Evolutionary conservation across 2,888 invertebrate genomes (phyloP).

Genomic region (Cantharis lateralis): DNA sequence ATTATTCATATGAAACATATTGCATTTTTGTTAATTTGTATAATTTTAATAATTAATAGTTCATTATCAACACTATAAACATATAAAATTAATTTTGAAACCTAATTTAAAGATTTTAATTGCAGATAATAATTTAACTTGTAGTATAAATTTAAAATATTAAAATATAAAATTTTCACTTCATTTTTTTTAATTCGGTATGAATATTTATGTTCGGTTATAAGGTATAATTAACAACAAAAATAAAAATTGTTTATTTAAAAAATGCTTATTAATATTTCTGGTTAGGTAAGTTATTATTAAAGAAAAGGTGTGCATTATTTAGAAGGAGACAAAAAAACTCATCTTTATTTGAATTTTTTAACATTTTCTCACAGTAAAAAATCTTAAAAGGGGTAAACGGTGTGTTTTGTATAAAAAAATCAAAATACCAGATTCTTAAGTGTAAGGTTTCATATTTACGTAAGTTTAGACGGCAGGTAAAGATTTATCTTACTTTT

Average conservation of each 20-base stretch:
- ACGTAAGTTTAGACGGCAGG: constrained; percentile 12
- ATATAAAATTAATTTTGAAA: not conserved
- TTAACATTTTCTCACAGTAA: constrained; percentile 24
- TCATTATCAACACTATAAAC: not conserved
- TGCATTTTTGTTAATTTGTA: not conserved
- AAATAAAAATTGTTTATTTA: not conserved
- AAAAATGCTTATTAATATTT: constrained; percentile 1
- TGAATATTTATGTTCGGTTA: constrained; percentile 1
- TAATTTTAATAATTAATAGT: not conserved
- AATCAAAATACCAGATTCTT: constrained; percentile 11
- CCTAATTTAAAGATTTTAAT: not conserved
- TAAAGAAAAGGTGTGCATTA: constrained; percentile 4
- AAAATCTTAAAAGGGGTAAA: constrained; percentile 19
- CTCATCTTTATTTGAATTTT: constrained; percentile 19
- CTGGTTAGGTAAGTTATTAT: constrained; percentile 2
- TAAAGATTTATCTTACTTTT: constrained; percentile 8
- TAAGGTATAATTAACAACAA: not conserved
- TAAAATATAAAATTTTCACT: not conserved
- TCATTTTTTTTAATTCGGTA: not conserved
- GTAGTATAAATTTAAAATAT: not conserved
- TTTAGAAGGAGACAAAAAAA: constrained; percentile 2
- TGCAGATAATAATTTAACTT: not conserved
- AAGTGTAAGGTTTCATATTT: constrained; percentile 18
- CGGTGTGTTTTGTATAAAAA: constrained; percentile 5
- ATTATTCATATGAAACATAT: not conserved